Conservation (phyloP, 2,888 invertebrate species). For the Caenorhabditis drosophilae region DNA sequence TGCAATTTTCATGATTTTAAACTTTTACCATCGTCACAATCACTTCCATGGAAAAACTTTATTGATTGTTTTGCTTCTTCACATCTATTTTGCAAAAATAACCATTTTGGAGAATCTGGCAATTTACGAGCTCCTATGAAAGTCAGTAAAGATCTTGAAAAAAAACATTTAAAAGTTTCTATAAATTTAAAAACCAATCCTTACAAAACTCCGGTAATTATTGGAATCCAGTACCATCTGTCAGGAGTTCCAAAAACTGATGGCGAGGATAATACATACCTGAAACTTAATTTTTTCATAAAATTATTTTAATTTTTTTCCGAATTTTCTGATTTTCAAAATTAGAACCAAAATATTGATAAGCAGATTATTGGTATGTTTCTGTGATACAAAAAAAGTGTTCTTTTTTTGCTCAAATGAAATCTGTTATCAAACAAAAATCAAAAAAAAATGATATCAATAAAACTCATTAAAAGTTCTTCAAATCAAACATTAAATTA, state of each 20-base stretch:
- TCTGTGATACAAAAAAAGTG: no score
- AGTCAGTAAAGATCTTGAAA: constrained; percentile 20
- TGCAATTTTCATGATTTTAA: neutral
- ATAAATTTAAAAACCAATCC: neutral
- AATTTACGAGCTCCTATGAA: constrained; percentile 17
- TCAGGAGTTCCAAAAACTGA: constrained; percentile 16
- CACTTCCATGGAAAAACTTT: constrained; percentile 29
- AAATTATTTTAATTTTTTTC: no score
- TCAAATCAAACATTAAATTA: no score
- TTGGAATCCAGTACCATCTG: constrained; percentile 29
- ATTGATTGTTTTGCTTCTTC: constrained; percentile 34
- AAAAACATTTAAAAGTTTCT: neutral
- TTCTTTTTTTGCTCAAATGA: no score
- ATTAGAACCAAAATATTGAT: no score
- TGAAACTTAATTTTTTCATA: no score
- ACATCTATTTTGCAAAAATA: constrained; percentile 20
- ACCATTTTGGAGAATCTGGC: constrained; percentile 51
- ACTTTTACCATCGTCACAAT: neutral
- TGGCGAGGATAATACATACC: constrained; percentile 13
- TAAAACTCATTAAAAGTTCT: no score
- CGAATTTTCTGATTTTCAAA: no score
- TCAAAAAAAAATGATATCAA: no score
- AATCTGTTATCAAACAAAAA: no score
- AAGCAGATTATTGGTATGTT: no score
- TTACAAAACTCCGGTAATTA: constrained; percentile 9